Evolutionary conservation across 2,888 invertebrate species (phyloP), one percentile per base, ranked within the genome.

Genomic region (Temnothorax unifasciatus): DNA sequence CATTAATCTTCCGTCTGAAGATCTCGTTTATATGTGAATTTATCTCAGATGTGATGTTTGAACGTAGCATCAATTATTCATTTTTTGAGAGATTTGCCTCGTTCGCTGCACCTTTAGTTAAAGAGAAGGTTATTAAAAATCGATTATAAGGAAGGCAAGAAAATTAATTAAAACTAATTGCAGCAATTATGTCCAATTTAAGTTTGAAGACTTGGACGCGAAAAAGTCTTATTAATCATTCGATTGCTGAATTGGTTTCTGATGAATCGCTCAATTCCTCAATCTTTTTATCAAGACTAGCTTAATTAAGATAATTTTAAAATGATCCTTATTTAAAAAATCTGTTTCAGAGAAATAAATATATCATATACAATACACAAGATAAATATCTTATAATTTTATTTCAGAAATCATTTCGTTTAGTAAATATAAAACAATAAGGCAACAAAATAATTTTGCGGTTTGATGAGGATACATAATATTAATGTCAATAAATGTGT

Each of bases 121-220:
- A 54, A 66, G 29, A 54, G 3, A 9, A n/a, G n/a, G n/a, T 54
- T 77, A 29, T 69, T 2, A 68, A 69, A 29, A 68, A 57, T 68
- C 41, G 47, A 73, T 57, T 73, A 79, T 71, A 21, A 29, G 21
- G 8, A 34, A 38, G 34, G 44, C 47, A 18, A 41, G 59, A 59
- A 74, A 79, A 59, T 73, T 59, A 38, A 79, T 79, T 73, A 50
- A 74, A 79, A 38, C 18, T 59, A 38, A 73, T 59, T 61, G 25
- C 8, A 38, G 74, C 21, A 73, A 79, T 79, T 73, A 79, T 71
- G 21, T 47, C 38, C 18, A 21, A 73, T 74, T 73, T 47, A 34
- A 79, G 38, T 73, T 25, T 34, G 11, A 74, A 59, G 34, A 25
- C 4, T 5, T 18, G 21, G 15, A 69, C 5, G n/a, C 13, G 59